Base-by-base conservation (phyloP, 2,888 invertebrate species). In the Drosophila koepferae region DNA sequence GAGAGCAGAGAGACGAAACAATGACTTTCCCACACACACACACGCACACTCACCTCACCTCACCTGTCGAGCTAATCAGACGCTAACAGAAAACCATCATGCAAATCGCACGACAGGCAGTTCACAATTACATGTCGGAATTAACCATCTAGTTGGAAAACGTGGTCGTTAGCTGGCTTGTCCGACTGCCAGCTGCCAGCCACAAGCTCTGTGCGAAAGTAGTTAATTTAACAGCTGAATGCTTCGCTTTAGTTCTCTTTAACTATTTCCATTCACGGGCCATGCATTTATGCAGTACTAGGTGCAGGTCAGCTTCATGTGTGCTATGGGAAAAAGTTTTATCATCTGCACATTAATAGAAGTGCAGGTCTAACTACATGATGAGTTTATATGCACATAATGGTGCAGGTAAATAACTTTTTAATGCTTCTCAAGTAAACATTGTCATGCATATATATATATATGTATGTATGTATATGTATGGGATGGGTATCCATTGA, bases 51-150 rank as follows among this genome's bases (percentile, higher is more conserved):
- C 38, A 40, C 31, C 40, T 12, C 23, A 40, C 31, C 40, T 12
- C 23, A 65, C 43, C 66, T 62, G 73, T 4, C 63, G 12, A 36
- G 55, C 62, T 46, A 73, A 78, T 77, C 67, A 62, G 63, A 10
- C 48, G 34, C 16, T 23, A 51, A 38, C 16, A 58, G 53, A 18
- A 44, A 64, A 28, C 51, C 65, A 51, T 46, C 80, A 75, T 80
- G 76, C 60, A 80, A 75, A 62, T 67, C 75, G 36, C 43, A 40
- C 23, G 67, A 46, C 63, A 53, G 44, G n/a, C 56, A 34, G 34
- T 23, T 58, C 9, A 23, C 28, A 51, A 18, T 31, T 28, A 53
- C 54, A 46, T 46, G 51, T n/a, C 36, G 53, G 49, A 23, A 64
- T 70, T 76, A 44, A 54, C 41, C 34, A 55, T 38, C 20, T 46